Conservation (phyloP, 2,888 invertebrate genomes). For the Loripinus fragilis region DNA sequence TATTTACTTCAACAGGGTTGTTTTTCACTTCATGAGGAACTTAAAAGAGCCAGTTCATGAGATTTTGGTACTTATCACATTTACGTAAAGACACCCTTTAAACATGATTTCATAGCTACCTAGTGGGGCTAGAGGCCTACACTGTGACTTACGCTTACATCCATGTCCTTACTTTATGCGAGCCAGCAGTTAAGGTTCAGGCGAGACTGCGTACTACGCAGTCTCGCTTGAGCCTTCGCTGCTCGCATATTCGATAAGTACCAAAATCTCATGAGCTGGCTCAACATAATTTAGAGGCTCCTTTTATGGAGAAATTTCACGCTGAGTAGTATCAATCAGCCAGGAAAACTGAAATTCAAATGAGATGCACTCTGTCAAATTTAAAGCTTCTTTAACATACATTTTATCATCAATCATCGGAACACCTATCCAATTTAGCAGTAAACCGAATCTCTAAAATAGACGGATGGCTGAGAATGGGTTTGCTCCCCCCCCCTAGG, state of each 20-base stretch:
- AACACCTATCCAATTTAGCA: conserved; percentile 1
- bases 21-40: no score
- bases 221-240: not conserved
- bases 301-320: conserved; percentile 5
- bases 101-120: not conserved
- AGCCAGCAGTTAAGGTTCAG: not conserved
- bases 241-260: not conserved
- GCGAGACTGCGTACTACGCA: not conserved
- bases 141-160: no score
- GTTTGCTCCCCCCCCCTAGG: no score
- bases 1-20: no score
- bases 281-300: not conserved
- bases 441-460: no score
- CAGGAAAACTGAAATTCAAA: conserved; percentile 11
- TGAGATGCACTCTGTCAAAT: conserved; percentile 13
- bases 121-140: not conserved
- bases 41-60: no score
- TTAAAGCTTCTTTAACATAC: conserved; percentile 10
- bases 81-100: no score
- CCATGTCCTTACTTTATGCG: no score
- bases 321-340: conserved; percentile 9
- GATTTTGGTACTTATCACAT: no score
- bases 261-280: not conserved
- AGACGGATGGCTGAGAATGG: no score
- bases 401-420: conserved; percentile 6